Base-by-base conservation (phyloP, 2,888 invertebrate genomes). In the Timema cristinae region DNA sequence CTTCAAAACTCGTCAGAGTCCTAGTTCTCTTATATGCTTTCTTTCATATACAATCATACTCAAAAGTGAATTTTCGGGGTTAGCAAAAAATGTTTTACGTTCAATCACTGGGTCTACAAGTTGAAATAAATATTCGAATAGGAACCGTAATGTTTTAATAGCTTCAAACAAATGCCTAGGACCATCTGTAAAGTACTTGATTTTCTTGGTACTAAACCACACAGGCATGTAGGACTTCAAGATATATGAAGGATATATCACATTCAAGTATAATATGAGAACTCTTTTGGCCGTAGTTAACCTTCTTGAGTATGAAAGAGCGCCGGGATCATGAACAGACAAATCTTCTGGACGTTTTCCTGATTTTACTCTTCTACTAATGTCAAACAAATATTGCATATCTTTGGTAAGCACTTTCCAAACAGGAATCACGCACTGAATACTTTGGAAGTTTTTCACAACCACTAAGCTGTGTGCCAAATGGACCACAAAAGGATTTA, bases 301-400 rank as follows among this genome's bases (percentile, higher is more conserved):
- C 67, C 67, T 49, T 50, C 49, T 67, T 10, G 67, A 67, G 50
- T 67, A 6, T 67, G 67, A 67, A 13, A 50, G 50, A 50, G 48
- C 50, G 15, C 67, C 67, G 50, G 67, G 67, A 49, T 67, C 67
- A 50, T 50, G 50, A 67, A 67, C 32, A 67, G 67, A 50, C 50
- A 61, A 51, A 69, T 73, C 72, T 51, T 52, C 66, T 51, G 50
- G 56, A 67, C 52, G 73, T 11, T 16, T 68, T 54, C 73, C 72
- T 68, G 66, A 71, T 61, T 70, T 52, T 70, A 75, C 69, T 50
- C 70, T 69, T 7, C 13, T 49, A 10, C 32, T 68, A 16, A 73
- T 75, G 49, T 75, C 72, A 8, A 73, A 59, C 67, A 75, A 66
- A 50, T 75, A 75, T 54, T 72, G 69, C 52, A 73, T 67, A 67